Conservation (phyloP, 2,113 vertebrate species). For the Aptenodytes patagonicus region DNA sequence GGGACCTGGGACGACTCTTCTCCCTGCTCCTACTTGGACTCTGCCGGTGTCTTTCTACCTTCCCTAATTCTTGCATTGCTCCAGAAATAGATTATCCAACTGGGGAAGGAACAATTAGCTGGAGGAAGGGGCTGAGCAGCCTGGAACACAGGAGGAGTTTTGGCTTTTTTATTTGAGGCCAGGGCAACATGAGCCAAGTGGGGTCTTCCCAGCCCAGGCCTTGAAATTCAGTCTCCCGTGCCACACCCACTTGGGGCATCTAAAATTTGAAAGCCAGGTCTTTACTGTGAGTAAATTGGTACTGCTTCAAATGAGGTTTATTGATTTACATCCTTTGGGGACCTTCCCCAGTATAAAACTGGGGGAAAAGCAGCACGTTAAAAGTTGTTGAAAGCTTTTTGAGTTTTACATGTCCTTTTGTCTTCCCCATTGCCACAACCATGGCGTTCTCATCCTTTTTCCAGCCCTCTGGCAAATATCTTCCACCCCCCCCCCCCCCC, state of each 20-base stretch:
- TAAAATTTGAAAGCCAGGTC: background rate
- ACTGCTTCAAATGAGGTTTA: background rate
- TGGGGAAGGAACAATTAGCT: conserved; percentile 50
- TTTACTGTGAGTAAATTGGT: background rate
- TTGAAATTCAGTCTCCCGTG: background rate
- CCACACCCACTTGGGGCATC: background rate
- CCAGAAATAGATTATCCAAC: conserved; percentile 57
- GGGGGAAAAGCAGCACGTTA: background rate
- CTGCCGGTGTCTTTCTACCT: conserved; percentile 2
- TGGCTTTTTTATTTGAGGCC: background rate
- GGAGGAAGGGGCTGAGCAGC: background rate
- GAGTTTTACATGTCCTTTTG: background rate
- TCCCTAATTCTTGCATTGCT: conserved; percentile 24
- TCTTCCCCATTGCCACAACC: background rate
- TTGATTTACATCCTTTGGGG: background rate
- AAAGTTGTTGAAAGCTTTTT: background rate
- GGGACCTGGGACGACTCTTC: background rate
- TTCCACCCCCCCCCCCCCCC: background rate
- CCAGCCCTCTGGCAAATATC: background rate
- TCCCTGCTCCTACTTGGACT: background rate
- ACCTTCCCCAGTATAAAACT: background rate
- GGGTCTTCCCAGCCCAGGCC: background rate
- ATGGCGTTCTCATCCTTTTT: background rate
- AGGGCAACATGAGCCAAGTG: background rate
- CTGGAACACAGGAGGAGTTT: conserved; percentile 13